phyloP scores from a whole-genome alignment of 2,888 invertebrate genomes.

The Clepsis dumicolana region DNA sequence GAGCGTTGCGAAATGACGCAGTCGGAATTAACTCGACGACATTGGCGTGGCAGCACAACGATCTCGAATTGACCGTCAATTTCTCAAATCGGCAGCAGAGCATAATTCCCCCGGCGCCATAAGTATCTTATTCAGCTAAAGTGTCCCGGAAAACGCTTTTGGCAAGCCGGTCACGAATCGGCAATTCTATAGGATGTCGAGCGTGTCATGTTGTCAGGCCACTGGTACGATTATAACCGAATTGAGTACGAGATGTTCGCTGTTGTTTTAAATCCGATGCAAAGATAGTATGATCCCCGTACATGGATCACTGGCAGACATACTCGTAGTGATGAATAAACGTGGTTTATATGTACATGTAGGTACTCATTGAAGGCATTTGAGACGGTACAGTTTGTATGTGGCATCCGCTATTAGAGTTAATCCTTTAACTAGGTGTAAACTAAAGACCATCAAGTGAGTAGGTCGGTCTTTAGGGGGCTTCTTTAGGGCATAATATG shows the following conservation, averaged over 20 bases:
- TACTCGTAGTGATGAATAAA: background rate
- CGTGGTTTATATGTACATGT: background rate
- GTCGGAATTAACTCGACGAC: background rate
- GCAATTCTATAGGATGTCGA: constrained; percentile 41
- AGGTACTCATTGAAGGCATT: constrained; percentile 4
- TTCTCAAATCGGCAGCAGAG: constrained; percentile 18
- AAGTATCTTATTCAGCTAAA: constrained; percentile 38
- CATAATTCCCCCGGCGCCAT: constrained; percentile 31
- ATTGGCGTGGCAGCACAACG: background rate
- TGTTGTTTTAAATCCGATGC: constrained; percentile 16
- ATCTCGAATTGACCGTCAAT: constrained; percentile 9
- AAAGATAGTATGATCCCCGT: background rate
- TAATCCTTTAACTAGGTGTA: constrained; percentile 25
- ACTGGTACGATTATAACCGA: constrained; percentile 35
- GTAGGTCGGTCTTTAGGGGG: constrained; percentile 25
- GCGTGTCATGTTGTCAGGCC: constrained; percentile 39
- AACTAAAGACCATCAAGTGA: constrained; percentile 20
- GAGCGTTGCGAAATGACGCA: background rate
- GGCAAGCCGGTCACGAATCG: constrained; percentile 41
- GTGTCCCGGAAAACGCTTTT: constrained; percentile 36
- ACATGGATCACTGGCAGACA: background rate
- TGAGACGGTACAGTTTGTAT: constrained; percentile 17
- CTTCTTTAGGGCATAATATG: constrained; percentile 8
- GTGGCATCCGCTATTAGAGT: constrained; percentile 33
- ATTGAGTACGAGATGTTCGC: constrained; percentile 17